Percentiles rank a stretch among this genome's conserved stretches.
Evolutionary conservation across 2,113 vertebrate genomes (phyloP).

Genomic region (Microtus pennsylvanicus): DNA sequence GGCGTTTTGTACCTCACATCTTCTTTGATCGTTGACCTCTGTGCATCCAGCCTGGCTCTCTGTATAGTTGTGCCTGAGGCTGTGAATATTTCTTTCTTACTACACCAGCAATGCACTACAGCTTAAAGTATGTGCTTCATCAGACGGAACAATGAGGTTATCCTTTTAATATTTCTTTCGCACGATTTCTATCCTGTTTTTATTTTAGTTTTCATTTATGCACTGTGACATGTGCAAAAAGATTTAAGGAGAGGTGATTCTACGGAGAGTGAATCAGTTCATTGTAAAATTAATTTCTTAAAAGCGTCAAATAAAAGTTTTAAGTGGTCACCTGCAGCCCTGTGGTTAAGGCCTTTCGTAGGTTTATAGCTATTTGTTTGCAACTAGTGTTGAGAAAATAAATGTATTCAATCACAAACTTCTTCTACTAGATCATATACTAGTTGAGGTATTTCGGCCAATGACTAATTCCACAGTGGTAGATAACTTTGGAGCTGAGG

Average conservation of each 20-base stretch:
- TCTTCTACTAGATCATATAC: slow-evolving; percentile 11
- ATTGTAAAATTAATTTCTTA: slow-evolving; percentile 59
- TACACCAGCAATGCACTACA: background rate
- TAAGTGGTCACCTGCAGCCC: background rate
- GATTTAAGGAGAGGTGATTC: background rate
- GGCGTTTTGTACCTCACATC: background rate
- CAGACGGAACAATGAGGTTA: background rate
- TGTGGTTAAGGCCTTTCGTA: background rate
- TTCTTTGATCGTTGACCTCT: slow-evolving; percentile 32
- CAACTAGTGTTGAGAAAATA: slow-evolving; percentile 60
- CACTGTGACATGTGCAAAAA: background rate
- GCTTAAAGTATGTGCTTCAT: slow-evolving; percentile 34
- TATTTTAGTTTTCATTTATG: background rate
- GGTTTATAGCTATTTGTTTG: slow-evolving; percentile 14
- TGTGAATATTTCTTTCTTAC: background rate
- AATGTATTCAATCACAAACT: slow-evolving; percentile 27
- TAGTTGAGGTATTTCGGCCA: background rate
- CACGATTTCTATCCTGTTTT: background rate
- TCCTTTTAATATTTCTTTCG: slow-evolving; percentile 47
- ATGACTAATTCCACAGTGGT: background rate
- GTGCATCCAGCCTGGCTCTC: background rate
- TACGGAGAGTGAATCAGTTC: background rate
- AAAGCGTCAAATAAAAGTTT: slow-evolving; percentile 30
- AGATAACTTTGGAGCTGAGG: background rate
- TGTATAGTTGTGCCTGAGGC: background rate